Base-by-base conservation (phyloP, 2,888 invertebrate genomes). In the Agrotis puta region DNA sequence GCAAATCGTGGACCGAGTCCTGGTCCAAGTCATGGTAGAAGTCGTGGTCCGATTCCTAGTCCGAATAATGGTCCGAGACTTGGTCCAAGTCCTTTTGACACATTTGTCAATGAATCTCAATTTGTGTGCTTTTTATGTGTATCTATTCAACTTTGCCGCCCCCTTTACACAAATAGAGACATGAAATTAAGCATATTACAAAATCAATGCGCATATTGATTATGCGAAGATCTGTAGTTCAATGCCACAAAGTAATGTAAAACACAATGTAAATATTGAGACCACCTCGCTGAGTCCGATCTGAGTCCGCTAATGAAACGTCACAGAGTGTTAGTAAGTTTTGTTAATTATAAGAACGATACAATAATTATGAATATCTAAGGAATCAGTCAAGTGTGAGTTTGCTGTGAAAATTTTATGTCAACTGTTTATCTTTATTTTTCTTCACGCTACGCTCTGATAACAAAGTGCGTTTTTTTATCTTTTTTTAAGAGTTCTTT, bases 201-300 rank as follows among this genome's bases (percentile, higher is more conserved):
- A 45, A 68, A 45, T 11, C 22, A 47, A 71, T 71, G 33, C 70
- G 45, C 74, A 70, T 74, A 63, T 70, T 70, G 18, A 53, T 53
- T 16, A 20, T 13, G 33, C 33, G 33, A 33, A 33, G 7, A 7
- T 13, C 63, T 18, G 39, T 7, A 39, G 24, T 39, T 51, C 24
- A 4, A 39, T 54, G 24, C 18, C 63, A 39, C 63, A 48, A 16
- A 51, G 39, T 45, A 62, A 70, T 74, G 5, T 6, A 14, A 62
- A 53, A 24, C 47, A 18, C 16, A 72, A 75, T 57, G 11, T 45
- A 14, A 13, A 33, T 24, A 5, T 27, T 27, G 7, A 33, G 48
- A 20, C 16, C 16, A 6, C 24, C 22, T 7, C 16, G 24, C 53
- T 3, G 4, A 16, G 24, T n/a, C 14, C 9, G 24, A 24, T 9